These are phyloP conservation scores for Oncopeltus fasciatus DNA, from an alignment of 1,140 invertebrate genomes.

Conservation along the genomic window DNA sequence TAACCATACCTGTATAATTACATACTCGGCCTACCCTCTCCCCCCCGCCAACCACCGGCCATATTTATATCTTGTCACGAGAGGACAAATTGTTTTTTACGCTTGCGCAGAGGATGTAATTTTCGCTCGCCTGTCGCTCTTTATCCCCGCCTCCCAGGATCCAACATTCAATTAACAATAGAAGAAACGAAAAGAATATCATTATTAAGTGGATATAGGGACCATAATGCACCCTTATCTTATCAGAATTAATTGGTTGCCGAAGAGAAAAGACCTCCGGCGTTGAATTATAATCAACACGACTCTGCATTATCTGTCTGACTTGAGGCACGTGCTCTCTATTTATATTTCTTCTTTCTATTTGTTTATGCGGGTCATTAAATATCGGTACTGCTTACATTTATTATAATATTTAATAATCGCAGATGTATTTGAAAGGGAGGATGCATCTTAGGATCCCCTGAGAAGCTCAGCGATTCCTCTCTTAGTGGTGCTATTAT, in stretches of 20 bases:
- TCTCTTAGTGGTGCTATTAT: no score
- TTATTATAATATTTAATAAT: no score
- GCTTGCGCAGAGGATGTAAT: not conserved
- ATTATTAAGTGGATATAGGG: not conserved
- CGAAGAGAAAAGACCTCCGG: not conserved
- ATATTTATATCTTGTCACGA: conserved; percentile 4
- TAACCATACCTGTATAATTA: conserved; percentile 9
- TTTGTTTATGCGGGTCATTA: not conserved
- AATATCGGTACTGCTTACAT: no score
- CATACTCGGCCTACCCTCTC: not conserved
- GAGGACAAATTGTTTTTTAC: conserved; percentile 3
- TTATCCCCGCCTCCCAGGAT: not conserved
- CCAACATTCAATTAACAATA: conserved; percentile 3
- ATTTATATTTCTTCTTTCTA: not conserved
- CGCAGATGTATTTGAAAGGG: no score
- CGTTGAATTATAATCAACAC: not conserved
- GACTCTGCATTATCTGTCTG: not conserved
- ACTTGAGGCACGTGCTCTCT: not conserved
- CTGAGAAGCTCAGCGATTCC: no score
- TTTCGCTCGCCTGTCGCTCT: not conserved
- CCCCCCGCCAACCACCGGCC: not conserved
- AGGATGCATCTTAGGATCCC: no score
- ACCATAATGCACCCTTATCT: not conserved
- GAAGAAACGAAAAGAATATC: not conserved
- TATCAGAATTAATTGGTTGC: not conserved